Percentiles rank a stretch among this genome's conserved stretches.
phyloP scores from a whole-genome alignment of 1,140 invertebrate species.

The Pogonognathellus flavescens region DNA sequence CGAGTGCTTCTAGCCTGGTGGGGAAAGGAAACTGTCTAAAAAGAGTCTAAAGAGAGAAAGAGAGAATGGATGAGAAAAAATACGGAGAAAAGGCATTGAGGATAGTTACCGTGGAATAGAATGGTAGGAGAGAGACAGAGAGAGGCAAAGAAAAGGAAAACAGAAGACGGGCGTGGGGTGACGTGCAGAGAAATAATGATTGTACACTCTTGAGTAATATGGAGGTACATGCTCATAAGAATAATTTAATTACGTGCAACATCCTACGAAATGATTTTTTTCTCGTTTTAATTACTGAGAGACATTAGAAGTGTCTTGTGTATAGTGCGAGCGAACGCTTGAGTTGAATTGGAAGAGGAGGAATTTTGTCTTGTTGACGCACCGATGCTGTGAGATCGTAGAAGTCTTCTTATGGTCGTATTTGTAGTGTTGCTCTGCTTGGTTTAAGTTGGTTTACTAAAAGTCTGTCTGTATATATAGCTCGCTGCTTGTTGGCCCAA shows the following conservation, averaged over 20 bases:
- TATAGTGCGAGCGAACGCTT: conserved; percentile 8
- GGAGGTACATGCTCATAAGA: conserved; percentile 62
- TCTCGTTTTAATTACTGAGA: conserved; percentile 64
- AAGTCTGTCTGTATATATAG: not conserved
- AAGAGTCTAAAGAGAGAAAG: conserved; percentile 11
- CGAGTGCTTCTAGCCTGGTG: not conserved
- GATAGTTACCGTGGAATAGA: not conserved
- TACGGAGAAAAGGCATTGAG: conserved; percentile 1
- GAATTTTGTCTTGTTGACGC: conserved; percentile 50
- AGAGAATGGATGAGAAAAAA: not conserved
- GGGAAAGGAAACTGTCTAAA: conserved; percentile 18
- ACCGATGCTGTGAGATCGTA: conserved; percentile 20
- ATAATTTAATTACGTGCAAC: conserved; percentile 67
- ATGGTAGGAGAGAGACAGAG: not conserved
- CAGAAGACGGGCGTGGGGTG: conserved; percentile 52
- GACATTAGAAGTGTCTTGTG: conserved; percentile 55
- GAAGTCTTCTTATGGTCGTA: not conserved
- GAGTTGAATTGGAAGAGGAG: conserved; percentile 19
- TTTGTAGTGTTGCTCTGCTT: conserved; percentile 11
- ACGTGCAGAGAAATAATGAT: conserved; percentile 56
- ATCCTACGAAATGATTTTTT: conserved; percentile 63
- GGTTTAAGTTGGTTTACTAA: not conserved
- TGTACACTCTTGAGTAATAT: conserved; percentile 54
- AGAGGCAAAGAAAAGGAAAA: conserved; percentile 15
- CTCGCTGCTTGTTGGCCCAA: conserved; percentile 5